Evolutionary conservation across 2,888 invertebrate species (phyloP).

Genomic region (Anaspis maculata): DNA sequence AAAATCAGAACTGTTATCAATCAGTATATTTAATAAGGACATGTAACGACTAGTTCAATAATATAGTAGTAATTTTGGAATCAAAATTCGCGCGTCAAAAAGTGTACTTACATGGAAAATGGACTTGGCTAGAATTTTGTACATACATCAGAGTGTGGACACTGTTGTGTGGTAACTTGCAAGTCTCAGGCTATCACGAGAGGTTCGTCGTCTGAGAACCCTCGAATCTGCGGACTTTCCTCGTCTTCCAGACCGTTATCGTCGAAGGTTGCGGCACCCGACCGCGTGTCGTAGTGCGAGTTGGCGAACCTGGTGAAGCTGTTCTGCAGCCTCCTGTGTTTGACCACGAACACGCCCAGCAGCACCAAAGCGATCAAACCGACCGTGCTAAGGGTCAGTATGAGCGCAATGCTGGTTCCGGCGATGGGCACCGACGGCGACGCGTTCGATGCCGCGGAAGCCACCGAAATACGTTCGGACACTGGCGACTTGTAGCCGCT

Average conservation of each 20-base stretch:
- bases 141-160: too few species aligned
- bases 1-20: too few species aligned
- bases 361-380: slow-evolving; percentile 49
- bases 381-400: slow-evolving; percentile 43
- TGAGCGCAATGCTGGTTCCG: slow-evolving; percentile 41
- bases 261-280: slow-evolving; percentile 79
- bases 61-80: too few species aligned
- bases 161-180: too few species aligned
- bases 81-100: too few species aligned
- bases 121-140: too few species aligned
- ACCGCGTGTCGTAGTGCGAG: slow-evolving; percentile 77
- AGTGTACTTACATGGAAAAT: too few species aligned
- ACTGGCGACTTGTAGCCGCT: slow-evolving; percentile 55
- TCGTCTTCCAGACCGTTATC: slow-evolving; percentile 71
- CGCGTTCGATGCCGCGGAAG: slow-evolving; percentile 7
- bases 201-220: slow-evolving; percentile 91
- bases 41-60: too few species aligned
- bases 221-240: slow-evolving; percentile 80
- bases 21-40: too few species aligned
- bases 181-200: slow-evolving; percentile 85
- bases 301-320: slow-evolving; percentile 76
- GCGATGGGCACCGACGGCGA: slow-evolving; percentile 29
- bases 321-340: slow-evolving; percentile 65
- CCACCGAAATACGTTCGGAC: slow-evolving; percentile 49
- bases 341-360: slow-evolving; percentile 52